A percentile compares a stretch with the other conserved stretches of the same genome.
These are phyloP conservation scores for Panzeria rudis DNA, from an alignment of 2,888 invertebrate species.

Conservation along the genomic window DNA sequence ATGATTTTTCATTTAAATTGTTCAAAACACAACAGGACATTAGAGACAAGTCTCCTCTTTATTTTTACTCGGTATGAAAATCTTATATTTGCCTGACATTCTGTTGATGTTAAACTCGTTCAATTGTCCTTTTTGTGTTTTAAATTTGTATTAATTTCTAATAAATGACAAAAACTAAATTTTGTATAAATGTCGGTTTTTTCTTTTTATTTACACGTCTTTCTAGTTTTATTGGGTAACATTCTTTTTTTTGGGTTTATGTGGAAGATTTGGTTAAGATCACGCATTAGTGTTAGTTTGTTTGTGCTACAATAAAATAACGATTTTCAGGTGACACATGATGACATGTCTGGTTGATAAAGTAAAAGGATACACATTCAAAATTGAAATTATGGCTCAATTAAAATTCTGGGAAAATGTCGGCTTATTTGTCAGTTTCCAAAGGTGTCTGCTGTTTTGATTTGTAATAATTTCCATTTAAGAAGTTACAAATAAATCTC, in stretches of 20 bases:
- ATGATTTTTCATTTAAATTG: slow-evolving; percentile 45
- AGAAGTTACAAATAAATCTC: slow-evolving; percentile 46
- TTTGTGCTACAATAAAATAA: slow-evolving; percentile 7
- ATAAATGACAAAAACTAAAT: slow-evolving; percentile 52
- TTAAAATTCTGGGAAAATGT: slow-evolving; percentile 78
- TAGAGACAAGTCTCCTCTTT: slow-evolving; percentile 13
- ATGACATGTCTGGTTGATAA: slow-evolving; percentile 66
- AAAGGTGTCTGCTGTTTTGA: slow-evolving; percentile 71
- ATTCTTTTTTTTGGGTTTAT: slow-evolving; percentile 48
- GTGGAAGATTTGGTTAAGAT: slow-evolving; percentile 63
- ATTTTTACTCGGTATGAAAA: slow-evolving; percentile 4
- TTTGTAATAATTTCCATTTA: slow-evolving; percentile 69
- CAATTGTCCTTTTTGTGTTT: slow-evolving; percentile 27
- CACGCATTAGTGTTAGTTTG: slow-evolving; percentile 49
- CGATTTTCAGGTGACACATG: slow-evolving; percentile 60
- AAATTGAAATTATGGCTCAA: slow-evolving; percentile 76
- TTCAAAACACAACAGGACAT: slow-evolving; percentile 59
- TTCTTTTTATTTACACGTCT: slow-evolving; percentile 23
- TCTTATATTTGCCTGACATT: slow-evolving; percentile 29
- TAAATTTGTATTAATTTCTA: slow-evolving; percentile 49
- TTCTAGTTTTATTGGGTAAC: not conserved
- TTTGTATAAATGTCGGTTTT: slow-evolving; percentile 39
- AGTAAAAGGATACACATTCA: slow-evolving; percentile 22
- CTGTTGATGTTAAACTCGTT: not conserved
- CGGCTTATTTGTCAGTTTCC: slow-evolving; percentile 52